A percentile compares a stretch with the other conserved stretches of the same genome.
Conservation (phyloP, 1,140 invertebrate species). For the Formica exsecta region DNA sequence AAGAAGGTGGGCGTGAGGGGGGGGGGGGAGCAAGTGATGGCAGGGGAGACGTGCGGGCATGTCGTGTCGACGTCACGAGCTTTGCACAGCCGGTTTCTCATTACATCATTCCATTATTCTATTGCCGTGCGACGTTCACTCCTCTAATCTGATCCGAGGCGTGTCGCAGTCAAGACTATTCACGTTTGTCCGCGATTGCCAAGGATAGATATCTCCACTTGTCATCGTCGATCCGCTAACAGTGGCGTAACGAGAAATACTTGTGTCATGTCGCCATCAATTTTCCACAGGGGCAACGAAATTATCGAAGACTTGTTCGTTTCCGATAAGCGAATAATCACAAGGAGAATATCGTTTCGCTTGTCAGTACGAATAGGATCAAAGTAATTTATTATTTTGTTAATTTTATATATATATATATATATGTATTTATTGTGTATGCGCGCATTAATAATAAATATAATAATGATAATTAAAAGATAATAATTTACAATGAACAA, state of each 20-base stretch:
- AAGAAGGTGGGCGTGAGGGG: too few relatives aligned
- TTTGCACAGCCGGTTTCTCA: slow-evolving; percentile 57
- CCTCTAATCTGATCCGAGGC: slow-evolving; percentile 54
- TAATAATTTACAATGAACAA: neutral
- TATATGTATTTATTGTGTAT: too few relatives aligned
- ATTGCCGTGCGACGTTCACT: slow-evolving; percentile 59
- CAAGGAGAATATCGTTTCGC: neutral
- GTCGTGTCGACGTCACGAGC: slow-evolving; percentile 45
- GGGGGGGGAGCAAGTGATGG: neutral
- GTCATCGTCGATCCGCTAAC: slow-evolving; percentile 24
- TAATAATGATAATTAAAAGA: neutral
- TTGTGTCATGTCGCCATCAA: slow-evolving; percentile 28
- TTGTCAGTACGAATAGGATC: neutral
- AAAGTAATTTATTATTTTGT: slow-evolving; percentile 15
- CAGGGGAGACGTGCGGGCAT: neutral
- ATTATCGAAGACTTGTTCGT: neutral
- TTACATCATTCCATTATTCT: slow-evolving; percentile 65
- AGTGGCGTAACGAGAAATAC: slow-evolving; percentile 31
- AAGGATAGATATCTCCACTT: slow-evolving; percentile 55
- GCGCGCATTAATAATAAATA: too few relatives aligned
- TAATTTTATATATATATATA: neutral
- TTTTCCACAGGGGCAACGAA: slow-evolving; percentile 17
- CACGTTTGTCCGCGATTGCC: slow-evolving; percentile 34
- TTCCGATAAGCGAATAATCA: neutral
- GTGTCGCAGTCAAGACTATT: slow-evolving; percentile 51